These are phyloP conservation scores for Indicator indicator DNA, from an alignment of 2,113 vertebrate species.

Conservation along the genomic window DNA sequence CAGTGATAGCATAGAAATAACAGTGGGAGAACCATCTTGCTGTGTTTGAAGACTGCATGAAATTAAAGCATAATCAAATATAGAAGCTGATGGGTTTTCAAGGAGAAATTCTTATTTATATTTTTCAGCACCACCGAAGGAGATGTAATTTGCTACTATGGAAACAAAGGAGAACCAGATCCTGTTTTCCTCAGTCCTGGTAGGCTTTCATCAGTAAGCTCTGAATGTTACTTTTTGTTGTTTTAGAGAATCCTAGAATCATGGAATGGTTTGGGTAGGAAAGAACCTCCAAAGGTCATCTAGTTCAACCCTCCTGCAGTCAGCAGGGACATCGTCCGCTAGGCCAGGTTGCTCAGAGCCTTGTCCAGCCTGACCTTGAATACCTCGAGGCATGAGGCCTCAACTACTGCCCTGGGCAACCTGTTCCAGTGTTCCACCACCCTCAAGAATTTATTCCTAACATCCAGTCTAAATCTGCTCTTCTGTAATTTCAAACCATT, in stretches of 20 bases:
- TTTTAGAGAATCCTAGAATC: neutral
- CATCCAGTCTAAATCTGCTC: no score
- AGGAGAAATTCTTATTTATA: slow-evolving; percentile 50
- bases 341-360: no score
- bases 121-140: slow-evolving; percentile 86
- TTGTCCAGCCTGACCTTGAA: no score
- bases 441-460: no score
- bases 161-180: slow-evolving; percentile 90
- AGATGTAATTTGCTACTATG: slow-evolving; percentile 96
- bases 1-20: neutral
- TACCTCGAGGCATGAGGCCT: no score
- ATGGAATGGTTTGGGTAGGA: no score
- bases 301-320: no score
- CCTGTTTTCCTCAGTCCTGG: slow-evolving; percentile 88
- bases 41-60: slow-evolving; percentile 4
- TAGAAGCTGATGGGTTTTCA: slow-evolving; percentile 43
- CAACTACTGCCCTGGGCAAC: no score
- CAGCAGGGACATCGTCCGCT: no score
- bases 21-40: slow-evolving; percentile 13
- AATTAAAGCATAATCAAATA: slow-evolving; percentile 51
- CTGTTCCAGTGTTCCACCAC: no score
- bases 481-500: no score
- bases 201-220: slow-evolving; percentile 73
- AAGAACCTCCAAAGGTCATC: no score
- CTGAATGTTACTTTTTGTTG: neutral